phyloP scores from a whole-genome alignment of 2,888 invertebrate species.

The Polydrusus pterygomalis region DNA sequence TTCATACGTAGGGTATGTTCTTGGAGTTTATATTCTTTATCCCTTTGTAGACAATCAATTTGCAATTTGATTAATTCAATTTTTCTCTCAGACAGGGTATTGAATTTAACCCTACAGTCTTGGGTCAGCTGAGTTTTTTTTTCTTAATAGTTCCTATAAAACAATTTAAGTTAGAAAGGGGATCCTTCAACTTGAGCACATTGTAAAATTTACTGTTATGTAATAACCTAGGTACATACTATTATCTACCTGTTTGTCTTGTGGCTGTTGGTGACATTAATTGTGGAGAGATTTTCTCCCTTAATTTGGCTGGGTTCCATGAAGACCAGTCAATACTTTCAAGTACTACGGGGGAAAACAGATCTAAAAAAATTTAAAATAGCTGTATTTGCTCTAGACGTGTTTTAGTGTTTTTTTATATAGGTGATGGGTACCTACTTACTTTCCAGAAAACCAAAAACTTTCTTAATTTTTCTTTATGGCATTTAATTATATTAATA shows the following conservation, averaged over 20 bases:
- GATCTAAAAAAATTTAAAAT: no score
- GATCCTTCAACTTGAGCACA: no score
- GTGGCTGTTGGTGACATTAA: neutral
- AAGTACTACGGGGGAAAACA: no score
- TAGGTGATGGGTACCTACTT: no score
- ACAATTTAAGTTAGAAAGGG: no score
- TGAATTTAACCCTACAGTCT: neutral
- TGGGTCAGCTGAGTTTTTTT: neutral
- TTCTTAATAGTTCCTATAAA: neutral
- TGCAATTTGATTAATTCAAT: neutral
- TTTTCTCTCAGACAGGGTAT: neutral
- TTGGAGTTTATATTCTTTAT: neutral
- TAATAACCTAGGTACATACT: no score
- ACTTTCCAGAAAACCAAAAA: no score
- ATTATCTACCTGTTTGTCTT: neutral
- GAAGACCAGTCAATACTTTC: slow-evolving; percentile 6
- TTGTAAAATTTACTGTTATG: no score
- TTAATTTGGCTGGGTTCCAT: neutral
- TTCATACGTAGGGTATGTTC: neutral
- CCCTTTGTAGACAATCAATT: neutral
- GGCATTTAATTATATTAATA: no score
- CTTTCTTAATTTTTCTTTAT: no score
- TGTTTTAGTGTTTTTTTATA: no score
- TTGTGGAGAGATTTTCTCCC: neutral
- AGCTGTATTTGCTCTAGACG: no score